Conservation (phyloP, 2,797 vertebrate genomes). For the Nyctibius grandis region DNA sequence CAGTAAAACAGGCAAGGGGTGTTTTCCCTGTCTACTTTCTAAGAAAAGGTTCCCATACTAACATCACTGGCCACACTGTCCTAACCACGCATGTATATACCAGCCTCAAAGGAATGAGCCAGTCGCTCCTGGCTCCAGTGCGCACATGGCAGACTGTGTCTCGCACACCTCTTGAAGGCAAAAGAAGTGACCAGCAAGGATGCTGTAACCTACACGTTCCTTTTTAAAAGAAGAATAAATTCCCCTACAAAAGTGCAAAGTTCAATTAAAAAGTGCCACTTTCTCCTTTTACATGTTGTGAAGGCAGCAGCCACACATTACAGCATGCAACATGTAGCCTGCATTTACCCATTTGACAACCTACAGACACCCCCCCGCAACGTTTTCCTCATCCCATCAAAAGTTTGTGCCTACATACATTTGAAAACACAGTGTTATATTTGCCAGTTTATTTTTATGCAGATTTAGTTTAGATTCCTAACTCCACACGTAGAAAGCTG, state of each 20-base stretch:
- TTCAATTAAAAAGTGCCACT: not conserved
- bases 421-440: not conserved
- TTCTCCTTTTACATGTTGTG: not conserved
- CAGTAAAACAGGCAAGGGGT: not conserved
- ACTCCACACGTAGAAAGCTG: not conserved
- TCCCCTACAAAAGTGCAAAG: not conserved
- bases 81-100: accelerated
- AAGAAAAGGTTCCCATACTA: not conserved
- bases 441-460: not conserved
- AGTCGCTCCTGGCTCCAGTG: accelerated
- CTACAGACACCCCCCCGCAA: not conserved
- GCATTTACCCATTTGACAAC: not conserved
- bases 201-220: not conserved
- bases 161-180: not conserved
- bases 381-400: not conserved
- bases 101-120: not conserved
- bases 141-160: no score
- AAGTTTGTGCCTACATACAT: not conserved
- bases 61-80: not conserved
- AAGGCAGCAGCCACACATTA: not conserved
- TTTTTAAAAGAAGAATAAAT: not conserved
- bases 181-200: not conserved
- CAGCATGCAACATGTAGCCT: not conserved
- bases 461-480: not conserved
- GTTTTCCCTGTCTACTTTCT: not conserved